phyloP scores from a whole-genome alignment of 2,797 vertebrate genomes.

The Hirundo rustica region DNA sequence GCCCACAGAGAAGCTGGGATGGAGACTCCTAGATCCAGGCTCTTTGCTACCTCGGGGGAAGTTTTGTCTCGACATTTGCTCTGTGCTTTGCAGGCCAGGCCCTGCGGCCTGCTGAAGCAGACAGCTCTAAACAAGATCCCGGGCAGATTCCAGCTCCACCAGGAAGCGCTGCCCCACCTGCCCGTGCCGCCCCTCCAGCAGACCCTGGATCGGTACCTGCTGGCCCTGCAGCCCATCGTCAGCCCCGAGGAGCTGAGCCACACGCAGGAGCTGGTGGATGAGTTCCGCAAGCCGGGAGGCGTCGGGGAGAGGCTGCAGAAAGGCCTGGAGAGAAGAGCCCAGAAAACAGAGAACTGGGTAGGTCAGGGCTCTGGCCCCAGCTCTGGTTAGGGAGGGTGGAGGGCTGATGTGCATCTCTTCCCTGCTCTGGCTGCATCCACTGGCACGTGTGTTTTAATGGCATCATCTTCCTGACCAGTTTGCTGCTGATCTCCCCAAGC shows the following conservation, averaged over 20 bases:
- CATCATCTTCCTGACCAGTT: background rate
- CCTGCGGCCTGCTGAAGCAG: constrained; percentile 79
- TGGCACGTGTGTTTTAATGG: background rate
- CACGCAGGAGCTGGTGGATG: constrained; percentile 83
- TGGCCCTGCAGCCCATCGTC: constrained; percentile 86
- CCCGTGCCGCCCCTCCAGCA: constrained; percentile 90
- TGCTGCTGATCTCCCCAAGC: background rate
- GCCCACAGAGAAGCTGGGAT: background rate
- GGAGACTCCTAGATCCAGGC: background rate
- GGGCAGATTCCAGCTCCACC: constrained; percentile 82
- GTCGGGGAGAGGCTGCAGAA: constrained; percentile 94
- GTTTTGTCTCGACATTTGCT: constrained; percentile 26
- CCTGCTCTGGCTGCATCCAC: background rate
- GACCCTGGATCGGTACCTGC: constrained; percentile 88
- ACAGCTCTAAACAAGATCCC: constrained; percentile 77
- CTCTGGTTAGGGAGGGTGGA: background rate
- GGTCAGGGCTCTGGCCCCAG: background rate
- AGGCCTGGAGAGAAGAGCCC: constrained; percentile 87
- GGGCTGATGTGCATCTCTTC: background rate
- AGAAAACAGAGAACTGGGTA: constrained; percentile 96
- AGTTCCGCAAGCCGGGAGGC: constrained; percentile 85
- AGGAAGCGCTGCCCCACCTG: constrained; percentile 86
- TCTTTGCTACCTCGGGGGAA: background rate
- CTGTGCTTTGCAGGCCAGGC: constrained; percentile 77
- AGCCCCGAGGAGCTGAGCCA: constrained; percentile 88